Evolutionary conservation across 2,888 invertebrate genomes (phyloP), one percentile per base, ranked within the genome.

Genomic region (Antheraea yamamai): DNA sequence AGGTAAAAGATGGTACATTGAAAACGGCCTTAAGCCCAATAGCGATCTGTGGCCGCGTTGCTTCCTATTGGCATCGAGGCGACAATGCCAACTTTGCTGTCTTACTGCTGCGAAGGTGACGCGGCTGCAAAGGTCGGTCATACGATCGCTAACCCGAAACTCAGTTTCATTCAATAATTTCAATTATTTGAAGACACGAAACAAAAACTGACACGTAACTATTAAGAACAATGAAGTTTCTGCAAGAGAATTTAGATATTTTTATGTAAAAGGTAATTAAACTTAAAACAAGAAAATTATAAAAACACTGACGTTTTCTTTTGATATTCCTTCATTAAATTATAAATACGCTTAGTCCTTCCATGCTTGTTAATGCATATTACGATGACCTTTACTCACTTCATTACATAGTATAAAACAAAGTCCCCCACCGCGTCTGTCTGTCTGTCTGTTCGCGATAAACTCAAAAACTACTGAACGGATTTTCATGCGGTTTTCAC

Each of bases 1-100:
- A 94, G 95, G 95, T 92, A 92, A 95, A 93, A 94, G 94, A 95
- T 95, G 95, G 95, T 94, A 93, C 95, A 95, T 94, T 95, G 94
- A 94, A 90, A 92, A 91, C 88, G 95, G 91, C 95, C 95, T 94
- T 94, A 95, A 91, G 93, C 94, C 94, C 94, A 94, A 95, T 94
- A 94, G 94, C 93, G 86, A 92, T 91, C 91, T 92, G 91, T 87
- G 92, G 86, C 89, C 89, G 91, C 85, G 89, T 87, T 90, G 94
- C 95, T 95, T 95, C 95, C 95, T 94, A 94, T 91, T 94, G 93
- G 91, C 92, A 90, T 87, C 88, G 92, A 90, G 91, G 91, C 88
- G 92, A 93, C 94, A 93, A 93, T 92, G 93, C 92, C 93, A 89
- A 84, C 88, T 82, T 83, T 86, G 86, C 85, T 84, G 88, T 83